phyloP scores from a whole-genome alignment of 2,888 invertebrate genomes.

The Heliconius ethilla region DNA sequence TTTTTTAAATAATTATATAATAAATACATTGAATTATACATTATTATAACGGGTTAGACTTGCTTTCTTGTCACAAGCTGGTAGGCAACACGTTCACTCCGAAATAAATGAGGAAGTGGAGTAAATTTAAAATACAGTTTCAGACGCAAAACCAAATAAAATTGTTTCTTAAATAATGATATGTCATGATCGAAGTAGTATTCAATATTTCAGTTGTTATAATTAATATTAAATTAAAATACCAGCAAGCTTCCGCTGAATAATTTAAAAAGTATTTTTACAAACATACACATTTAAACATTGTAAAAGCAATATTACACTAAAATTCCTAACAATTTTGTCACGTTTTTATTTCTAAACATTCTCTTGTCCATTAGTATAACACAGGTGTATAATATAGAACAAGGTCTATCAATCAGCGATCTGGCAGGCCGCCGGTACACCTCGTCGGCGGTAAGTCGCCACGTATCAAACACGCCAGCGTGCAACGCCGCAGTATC shows the following conservation, averaged over 20 bases:
- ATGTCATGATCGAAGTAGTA: neutral
- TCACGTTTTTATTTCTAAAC: neutral
- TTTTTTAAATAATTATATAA: neutral
- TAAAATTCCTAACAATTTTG: neutral
- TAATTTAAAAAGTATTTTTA: neutral
- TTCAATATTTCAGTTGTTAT: neutral
- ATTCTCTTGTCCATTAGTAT: neutral
- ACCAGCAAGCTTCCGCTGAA: neutral
- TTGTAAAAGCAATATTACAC: neutral
- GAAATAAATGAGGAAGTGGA: conserved; percentile 41
- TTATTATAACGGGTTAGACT: conserved; percentile 21
- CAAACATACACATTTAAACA: neutral
- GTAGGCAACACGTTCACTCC: conserved; percentile 23
- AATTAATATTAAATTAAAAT: neutral
- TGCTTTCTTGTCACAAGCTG: conserved; percentile 8
- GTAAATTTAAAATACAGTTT: conserved; percentile 31
- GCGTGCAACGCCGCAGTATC: conserved; percentile 16
- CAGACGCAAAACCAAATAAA: neutral
- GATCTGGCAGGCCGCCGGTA: conserved; percentile 38
- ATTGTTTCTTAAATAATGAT: neutral
- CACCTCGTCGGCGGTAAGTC: conserved; percentile 29
- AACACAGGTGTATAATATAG: conserved; percentile 20
- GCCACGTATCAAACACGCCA: conserved; percentile 22
- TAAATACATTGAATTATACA: neutral
- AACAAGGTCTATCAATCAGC: conserved; percentile 40